Evolutionary conservation across 2,888 invertebrate species (phyloP).

Genomic region (Tipula unca): DNA sequence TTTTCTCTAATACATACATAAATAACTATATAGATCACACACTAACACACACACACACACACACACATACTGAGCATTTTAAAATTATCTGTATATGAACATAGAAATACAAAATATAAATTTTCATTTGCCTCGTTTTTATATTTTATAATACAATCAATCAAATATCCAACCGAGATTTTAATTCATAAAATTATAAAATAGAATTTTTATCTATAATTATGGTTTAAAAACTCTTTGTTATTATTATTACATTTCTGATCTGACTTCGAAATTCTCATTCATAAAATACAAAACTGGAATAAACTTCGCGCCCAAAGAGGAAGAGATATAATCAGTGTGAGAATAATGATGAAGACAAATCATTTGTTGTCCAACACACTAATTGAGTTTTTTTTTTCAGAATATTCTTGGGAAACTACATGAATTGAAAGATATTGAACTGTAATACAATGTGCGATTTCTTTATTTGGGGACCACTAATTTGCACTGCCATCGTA

Average conservation of each 20-base stretch:
- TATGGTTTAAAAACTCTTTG: not conserved
- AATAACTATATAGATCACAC: too few species aligned
- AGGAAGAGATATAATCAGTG: not conserved
- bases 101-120: too few species aligned
- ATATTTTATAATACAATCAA: not conserved
- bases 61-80: too few species aligned
- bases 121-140: not conserved
- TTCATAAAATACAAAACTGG: not conserved
- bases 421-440: too few species aligned
- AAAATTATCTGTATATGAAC: too few species aligned
- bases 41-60: too few species aligned
- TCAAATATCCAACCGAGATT: not conserved
- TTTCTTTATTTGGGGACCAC: too few species aligned
- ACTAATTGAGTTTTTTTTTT: too few species aligned
- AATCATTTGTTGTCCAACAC: too few species aligned
- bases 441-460: too few species aligned
- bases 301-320: not conserved
- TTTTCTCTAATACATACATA: not conserved
- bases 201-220: not conserved
- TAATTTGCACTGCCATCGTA: too few species aligned
- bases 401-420: too few species aligned
- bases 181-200: not conserved
- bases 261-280: not conserved
- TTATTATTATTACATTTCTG: not conserved
- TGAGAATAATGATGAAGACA: not conserved